These are phyloP conservation scores for Bombylius discolor DNA, from an alignment of 2,888 invertebrate species.

Conservation along the genomic window DNA sequence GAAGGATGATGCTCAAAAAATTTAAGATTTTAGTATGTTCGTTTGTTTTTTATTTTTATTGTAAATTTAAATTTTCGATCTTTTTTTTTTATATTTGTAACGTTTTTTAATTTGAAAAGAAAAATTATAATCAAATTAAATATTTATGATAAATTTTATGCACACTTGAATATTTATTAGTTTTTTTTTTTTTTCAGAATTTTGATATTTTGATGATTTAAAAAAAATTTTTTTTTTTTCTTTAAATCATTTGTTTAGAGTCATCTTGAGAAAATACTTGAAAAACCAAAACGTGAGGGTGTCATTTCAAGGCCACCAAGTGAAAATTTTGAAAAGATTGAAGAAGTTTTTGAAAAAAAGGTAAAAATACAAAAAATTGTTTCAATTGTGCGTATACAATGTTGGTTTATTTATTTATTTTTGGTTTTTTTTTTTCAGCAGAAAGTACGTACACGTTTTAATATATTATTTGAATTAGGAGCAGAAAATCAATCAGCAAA, in stretches of 20 bases:
- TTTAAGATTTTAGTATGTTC: no score
- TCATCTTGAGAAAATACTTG: constrained; percentile 75
- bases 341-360: constrained; percentile 49
- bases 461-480: constrained; percentile 73
- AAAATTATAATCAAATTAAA: no score
- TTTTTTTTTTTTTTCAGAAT: no score
- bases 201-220: no score
- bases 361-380: constrained; percentile 25
- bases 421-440: constrained; percentile 15
- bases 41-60: no score
- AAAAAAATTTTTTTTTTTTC: no score
- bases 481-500: constrained; percentile 54
- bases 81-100: no score
- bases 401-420: neutral
- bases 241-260: constrained; percentile 44
- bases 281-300: constrained; percentile 51
- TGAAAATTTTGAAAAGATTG: constrained; percentile 47
- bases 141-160: no score
- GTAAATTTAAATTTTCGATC: no score
- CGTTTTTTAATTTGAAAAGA: no score
- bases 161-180: no score
- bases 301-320: constrained; percentile 40
- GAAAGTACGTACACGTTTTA: constrained; percentile 51
- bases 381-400: neutral
- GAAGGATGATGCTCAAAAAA: no score